These are phyloP conservation scores for Hyperoplus lanceolatus DNA, from an alignment of 2,797 vertebrate genomes.

Conservation along the genomic window DNA sequence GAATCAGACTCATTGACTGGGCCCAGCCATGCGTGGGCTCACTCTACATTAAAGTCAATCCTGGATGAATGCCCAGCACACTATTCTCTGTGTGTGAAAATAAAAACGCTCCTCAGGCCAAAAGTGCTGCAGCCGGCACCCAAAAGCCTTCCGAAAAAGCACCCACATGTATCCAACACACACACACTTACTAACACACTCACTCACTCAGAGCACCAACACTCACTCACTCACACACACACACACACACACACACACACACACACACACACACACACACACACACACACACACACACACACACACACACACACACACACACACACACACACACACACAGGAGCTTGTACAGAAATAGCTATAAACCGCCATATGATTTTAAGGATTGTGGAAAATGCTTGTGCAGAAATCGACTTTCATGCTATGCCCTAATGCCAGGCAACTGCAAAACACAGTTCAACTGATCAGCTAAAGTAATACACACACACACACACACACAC, in stretches of 20 bases:
- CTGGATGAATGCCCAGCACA: slow-evolving; percentile 67
- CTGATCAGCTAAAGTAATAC: slow-evolving; percentile 31
- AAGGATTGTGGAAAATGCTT: slow-evolving; percentile 29
- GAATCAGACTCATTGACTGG: slow-evolving; percentile 74
- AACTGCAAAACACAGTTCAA: slow-evolving; percentile 31
- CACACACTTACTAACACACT: neutral
- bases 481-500: too few species aligned
- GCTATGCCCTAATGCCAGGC: neutral
- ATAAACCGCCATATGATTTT: slow-evolving; percentile 18
- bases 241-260: slow-evolving; percentile 16
- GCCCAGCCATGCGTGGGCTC: slow-evolving; percentile 69
- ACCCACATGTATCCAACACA: slow-evolving; percentile 26
- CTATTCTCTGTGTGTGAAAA: slow-evolving; percentile 45
- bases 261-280: neutral
- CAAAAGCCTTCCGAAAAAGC: slow-evolving; percentile 55
- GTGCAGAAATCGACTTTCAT: slow-evolving; percentile 35
- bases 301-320: too few species aligned
- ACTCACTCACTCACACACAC: slow-evolving; percentile 11
- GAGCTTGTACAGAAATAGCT: too few species aligned
- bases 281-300: too few species aligned
- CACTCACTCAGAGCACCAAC: neutral
- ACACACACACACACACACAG: too few species aligned
- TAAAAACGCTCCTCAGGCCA: slow-evolving; percentile 52
- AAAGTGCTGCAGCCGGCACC: slow-evolving; percentile 59
- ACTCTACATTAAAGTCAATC: slow-evolving; percentile 73